Evolutionary conservation across 2,888 invertebrate species (phyloP).

Genomic region (Colostygia pectinataria): DNA sequence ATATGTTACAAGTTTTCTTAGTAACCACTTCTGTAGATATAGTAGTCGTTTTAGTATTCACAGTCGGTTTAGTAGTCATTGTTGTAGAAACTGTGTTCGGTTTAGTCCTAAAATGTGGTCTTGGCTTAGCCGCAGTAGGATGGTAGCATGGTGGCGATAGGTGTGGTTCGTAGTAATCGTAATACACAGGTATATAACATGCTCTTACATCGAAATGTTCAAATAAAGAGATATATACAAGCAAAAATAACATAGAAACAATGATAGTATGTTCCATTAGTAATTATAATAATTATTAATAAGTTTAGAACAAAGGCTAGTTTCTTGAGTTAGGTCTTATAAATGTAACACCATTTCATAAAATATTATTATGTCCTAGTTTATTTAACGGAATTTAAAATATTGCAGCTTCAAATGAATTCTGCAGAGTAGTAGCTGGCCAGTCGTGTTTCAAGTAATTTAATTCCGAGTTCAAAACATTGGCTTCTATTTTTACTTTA

Average conservation of each 20-base stretch:
- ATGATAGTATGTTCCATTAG: not conserved
- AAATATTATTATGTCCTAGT: too few species aligned
- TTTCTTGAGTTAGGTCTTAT: too few species aligned
- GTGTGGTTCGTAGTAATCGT: constrained; percentile 8
- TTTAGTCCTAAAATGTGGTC: not conserved
- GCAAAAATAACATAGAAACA: not conserved
- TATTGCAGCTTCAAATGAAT: not conserved
- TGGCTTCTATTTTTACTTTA: constrained; percentile 5
- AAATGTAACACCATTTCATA: not conserved
- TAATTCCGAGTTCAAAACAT: too few species aligned
- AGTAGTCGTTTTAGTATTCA: constrained; percentile 10
- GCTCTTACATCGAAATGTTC: not conserved
- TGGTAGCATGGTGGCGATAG: not conserved
- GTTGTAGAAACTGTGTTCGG: too few species aligned
- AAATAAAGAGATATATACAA: not conserved
- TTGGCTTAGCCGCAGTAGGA: constrained; percentile 5
- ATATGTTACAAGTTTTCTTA: constrained; percentile 48
- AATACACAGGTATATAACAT: constrained; percentile 14
- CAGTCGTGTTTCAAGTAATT: not conserved
- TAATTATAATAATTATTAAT: not conserved
- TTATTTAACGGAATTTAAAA: not conserved
- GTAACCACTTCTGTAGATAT: constrained; percentile 9
- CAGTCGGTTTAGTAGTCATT: not conserved
- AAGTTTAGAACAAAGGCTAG: too few species aligned
- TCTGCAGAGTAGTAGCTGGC: constrained; percentile 2